Evolutionary conservation across 2,797 vertebrate species (phyloP), one percentile per base, ranked within the genome.

Genomic region (Myioborus miniatus): DNA sequence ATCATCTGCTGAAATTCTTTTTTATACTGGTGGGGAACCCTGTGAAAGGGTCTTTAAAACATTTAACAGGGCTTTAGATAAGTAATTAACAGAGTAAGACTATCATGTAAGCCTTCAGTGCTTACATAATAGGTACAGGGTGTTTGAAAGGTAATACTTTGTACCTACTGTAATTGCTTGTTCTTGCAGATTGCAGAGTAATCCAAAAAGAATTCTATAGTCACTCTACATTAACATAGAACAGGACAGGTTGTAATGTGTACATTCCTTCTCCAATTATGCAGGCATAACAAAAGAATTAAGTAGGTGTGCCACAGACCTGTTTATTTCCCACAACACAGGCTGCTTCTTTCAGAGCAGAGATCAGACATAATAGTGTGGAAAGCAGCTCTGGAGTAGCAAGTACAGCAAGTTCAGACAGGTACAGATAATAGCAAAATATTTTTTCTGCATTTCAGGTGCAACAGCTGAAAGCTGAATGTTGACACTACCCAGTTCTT

Each of bases 101-200:
- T 69, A 76, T 84, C 64, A 58, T 78, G 90, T 70, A 86, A 89
- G n/a, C 46, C 63, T 78, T 77, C 50, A 55, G 24, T 94, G 44
- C 60, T 89, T 86, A 68, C 34, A 80, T 0, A 39, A 39, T 80
- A 86, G 43, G 6, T 76, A 36, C 44, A 17, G 41, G 39, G 44
- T 7, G 30, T 87, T 93, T 90, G 82, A 53, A 90, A 79, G 64
- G 72, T 69, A 89, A 93, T 76, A 32, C 64, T 72, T 91, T 60
- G 32, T 85, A 74, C 68, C 59, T 80, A 27, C 79, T 72, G 41
- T 83, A 90, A 76, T 91, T 77, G 21, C 75, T 94, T 75, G 78
- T n/a, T 86, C 75, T 94, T 87, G 46, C 37, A 84, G 83, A 93
- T 60, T 93, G 64, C 78, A 80, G 80, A 83, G 68, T 94, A 94